Base-by-base conservation (phyloP, 2,797 vertebrate species). In the Gymnopithys bicolor region DNA sequence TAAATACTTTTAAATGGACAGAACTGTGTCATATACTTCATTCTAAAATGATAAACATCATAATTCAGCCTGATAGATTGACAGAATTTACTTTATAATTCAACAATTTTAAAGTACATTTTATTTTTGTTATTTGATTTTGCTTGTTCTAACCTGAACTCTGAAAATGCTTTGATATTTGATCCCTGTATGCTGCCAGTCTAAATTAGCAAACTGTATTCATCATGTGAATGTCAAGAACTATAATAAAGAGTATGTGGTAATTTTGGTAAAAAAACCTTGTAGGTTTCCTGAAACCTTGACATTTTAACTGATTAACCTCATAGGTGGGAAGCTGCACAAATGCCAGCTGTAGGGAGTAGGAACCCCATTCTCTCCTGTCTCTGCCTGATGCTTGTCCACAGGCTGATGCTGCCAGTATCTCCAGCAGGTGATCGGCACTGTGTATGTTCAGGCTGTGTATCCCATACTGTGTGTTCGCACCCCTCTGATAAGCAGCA, bases 1-100 rank as follows among this genome's bases (percentile, higher is more conserved):
- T 97, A 97, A 96, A 32, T 49, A 21, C 63, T 91, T 81, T 41
- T 23, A 52, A 87, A 85, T 21, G 32, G 32, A 49, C 28, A 45
- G 22, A 70, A 76, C 4, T 3, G 19, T 51, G 30, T 62, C 15
- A 10, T 32, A 3, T n/a, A 83, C 19, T 73, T 87, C 27, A 56
- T 67, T 88, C 22, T 67, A 56, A 58, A 83, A 68, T 77, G 3
- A 41, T 66, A 37, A 85, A 60, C 6, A 18, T 0, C 5, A 8
- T 55, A 25, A 16, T 39, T 85, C 21, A 60, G 3, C 49, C 23
- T 60, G 22, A 39, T 5, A 25, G 22, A 4, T 33, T 28, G 81
- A 39, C 32, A 43, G 12, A 64, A 46, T 39, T 35, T 46, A 60
- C 33, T 77, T 80, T 3, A 7, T 16, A 75, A 33, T 28, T 75